Conservation (phyloP, 2,113 vertebrate species). For the Pseudorhombus dupliciocellatus region DNA sequence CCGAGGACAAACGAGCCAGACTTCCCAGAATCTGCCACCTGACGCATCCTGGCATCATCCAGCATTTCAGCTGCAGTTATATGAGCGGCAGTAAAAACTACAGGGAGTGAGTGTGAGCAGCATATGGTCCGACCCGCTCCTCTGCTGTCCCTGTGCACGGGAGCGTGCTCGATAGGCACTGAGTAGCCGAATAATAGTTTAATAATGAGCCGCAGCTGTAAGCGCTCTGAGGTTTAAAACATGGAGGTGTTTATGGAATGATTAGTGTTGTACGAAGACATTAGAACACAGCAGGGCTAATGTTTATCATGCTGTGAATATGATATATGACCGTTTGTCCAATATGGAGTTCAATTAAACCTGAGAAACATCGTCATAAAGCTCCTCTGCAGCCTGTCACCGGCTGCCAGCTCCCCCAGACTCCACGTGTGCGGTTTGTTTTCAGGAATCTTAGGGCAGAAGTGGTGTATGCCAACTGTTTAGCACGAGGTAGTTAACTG, state of each 20-base stretch:
- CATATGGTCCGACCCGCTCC: neutral
- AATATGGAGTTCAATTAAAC: neutral
- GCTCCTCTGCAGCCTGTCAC: no score
- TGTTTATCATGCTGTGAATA: neutral
- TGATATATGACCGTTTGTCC: neutral
- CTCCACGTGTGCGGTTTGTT: neutral
- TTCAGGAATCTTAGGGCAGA: no score
- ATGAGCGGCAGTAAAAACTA: no score
- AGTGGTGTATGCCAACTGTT: neutral
- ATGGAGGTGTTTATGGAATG: neutral
- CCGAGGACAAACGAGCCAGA: neutral
- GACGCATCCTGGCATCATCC: neutral
- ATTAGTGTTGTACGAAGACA: neutral
- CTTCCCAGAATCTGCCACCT: neutral
- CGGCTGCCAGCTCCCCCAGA: neutral
- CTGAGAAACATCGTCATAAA: neutral
- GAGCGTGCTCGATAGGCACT: neutral
- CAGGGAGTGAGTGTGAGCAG: neutral
- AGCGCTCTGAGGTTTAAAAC: neutral
- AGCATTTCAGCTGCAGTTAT: neutral
- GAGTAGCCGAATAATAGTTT: neutral
- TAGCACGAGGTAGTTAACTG: neutral
- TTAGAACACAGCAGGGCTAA: neutral
- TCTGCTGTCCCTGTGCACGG: neutral
- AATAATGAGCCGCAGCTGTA: neutral